Evolutionary conservation across 2,888 invertebrate genomes (phyloP), one percentile per base, ranked within the genome.

Genomic region (Leptinotarsa haldemani): DNA sequence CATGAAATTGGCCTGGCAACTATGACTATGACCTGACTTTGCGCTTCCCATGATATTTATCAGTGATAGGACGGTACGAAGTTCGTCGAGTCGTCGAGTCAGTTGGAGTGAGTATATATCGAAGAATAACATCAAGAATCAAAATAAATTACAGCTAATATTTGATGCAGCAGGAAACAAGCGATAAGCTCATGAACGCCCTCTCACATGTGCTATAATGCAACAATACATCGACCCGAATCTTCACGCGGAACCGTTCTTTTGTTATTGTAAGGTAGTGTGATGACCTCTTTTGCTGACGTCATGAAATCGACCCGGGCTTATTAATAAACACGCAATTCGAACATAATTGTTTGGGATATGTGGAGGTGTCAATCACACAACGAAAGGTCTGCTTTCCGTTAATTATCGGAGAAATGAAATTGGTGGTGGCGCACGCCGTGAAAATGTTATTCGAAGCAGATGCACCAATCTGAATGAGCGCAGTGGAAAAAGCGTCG

Each of bases 271-370:
- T 30, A 61, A 25, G 61, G 61, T 61, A 68, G 68, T 68, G 48
- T 40, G 56, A 53, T 68, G 68, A 68, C 50, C 68, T 58, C 25
- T 68, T 66, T 18, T 47, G 61, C 70, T 74, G 66, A 70, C 74
- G 74, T 74, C 74, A 74, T n/a, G 13, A 56, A 68, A 25, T 46
- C 40, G 53, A 15, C 63, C 48, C 20, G 3, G 53, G 63, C 67
- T 68, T 74, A 74, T 74, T 74, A 68, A 74, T 74, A 74, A 52
- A 67, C 64, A 50, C 64, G 53, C 68, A 74, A 71, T 74, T 74
- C 70, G 50, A 70, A 67, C 56, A 53, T 70, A 71, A 74, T 70
- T 69, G 68, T 69, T 64, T 68, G 30, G 64, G 56, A 46, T 61
- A 61, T 61, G 20, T 58, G 18, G 68, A 58, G 71, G 70, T 70